Conservation (phyloP, 2,888 invertebrate species). For the Altica lythri region DNA sequence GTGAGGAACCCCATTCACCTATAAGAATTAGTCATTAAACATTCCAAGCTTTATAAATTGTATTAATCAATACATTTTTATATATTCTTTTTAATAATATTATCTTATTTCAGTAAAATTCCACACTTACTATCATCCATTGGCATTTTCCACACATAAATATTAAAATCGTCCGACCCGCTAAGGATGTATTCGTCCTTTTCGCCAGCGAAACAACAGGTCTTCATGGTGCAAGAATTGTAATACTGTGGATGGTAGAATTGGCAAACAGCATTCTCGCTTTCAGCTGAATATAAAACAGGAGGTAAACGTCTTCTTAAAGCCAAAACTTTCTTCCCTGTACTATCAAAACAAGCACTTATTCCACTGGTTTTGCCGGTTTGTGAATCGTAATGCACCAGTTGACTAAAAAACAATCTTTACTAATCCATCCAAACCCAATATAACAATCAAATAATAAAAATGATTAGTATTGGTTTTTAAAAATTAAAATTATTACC, state of each 20-base stretch:
- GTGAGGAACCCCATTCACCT: constrained; percentile 70
- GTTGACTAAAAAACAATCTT: constrained; percentile 61
- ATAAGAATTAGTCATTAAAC: too few species aligned
- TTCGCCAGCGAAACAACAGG: constrained; percentile 90
- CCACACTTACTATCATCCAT: constrained; percentile 60
- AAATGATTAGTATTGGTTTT: constrained; percentile 3
- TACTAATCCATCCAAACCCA: too few species aligned
- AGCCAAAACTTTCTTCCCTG: constrained; percentile 78
- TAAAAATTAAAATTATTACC: constrained; percentile 62
- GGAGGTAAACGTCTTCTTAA: constrained; percentile 86
- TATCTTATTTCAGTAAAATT: too few species aligned
- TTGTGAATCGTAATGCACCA: constrained; percentile 65
- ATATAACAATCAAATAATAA: neutral
- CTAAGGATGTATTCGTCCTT: constrained; percentile 87
- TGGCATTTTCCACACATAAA: constrained; percentile 93
- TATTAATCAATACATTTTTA: too few species aligned
- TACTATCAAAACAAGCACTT: constrained; percentile 87
- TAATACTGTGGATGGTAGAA: constrained; percentile 92
- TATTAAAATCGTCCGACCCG: constrained; percentile 94
- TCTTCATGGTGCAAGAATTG: constrained; percentile 97
- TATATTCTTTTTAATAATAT: too few species aligned
- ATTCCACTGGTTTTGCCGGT: constrained; percentile 75
- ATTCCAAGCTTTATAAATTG: too few species aligned
- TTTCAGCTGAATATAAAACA: constrained; percentile 75
- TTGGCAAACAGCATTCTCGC: constrained; percentile 75